These are phyloP conservation scores for Rotaria sp. DNA, from an alignment of 2,888 invertebrate species.

Conservation along the genomic window DNA sequence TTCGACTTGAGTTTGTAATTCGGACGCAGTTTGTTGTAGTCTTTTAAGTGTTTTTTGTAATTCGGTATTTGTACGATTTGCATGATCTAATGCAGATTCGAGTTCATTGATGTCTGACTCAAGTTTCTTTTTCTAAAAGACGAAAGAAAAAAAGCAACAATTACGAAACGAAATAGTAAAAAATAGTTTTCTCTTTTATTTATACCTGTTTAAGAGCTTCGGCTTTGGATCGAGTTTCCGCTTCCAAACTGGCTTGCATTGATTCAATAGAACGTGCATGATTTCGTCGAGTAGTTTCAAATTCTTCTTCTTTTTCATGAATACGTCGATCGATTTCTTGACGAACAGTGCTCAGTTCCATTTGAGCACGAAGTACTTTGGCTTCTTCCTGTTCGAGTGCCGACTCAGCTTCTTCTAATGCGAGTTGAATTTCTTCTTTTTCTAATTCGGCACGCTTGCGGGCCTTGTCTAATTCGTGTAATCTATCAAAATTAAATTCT, in stretches of 20 bases:
- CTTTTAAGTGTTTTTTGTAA: slow-evolving; percentile 98
- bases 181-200: neutral
- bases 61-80: slow-evolving; percentile 95
- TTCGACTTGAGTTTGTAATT: slow-evolving; percentile 86
- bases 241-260: slow-evolving; percentile 98
- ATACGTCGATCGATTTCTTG: slow-evolving; percentile 96
- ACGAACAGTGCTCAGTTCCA: slow-evolving; percentile 93
- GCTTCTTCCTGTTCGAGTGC: slow-evolving; percentile 99
- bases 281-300: slow-evolving; percentile 99
- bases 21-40: slow-evolving; percentile 92
- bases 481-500: slow-evolving; percentile 60
- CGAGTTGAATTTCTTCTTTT: slow-evolving; percentile 98
- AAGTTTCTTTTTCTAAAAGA: slow-evolving; percentile 89
- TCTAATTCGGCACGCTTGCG: slow-evolving; percentile 96
- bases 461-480: slow-evolving; percentile 97
- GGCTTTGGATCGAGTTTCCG: slow-evolving; percentile 98
- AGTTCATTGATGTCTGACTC: slow-evolving; percentile 99
- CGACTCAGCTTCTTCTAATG: slow-evolving; percentile 95
- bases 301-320: slow-evolving; percentile 99
- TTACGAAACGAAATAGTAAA: neutral
- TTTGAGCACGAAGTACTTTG: slow-evolving; percentile 79
- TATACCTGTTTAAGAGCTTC: slow-evolving; percentile 78
- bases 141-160: neutral
- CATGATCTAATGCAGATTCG: slow-evolving; percentile 95
- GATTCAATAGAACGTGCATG: slow-evolving; percentile 98